phyloP scores from a whole-genome alignment of 1,140 invertebrate species.

The Macrobrachium nipponense region DNA sequence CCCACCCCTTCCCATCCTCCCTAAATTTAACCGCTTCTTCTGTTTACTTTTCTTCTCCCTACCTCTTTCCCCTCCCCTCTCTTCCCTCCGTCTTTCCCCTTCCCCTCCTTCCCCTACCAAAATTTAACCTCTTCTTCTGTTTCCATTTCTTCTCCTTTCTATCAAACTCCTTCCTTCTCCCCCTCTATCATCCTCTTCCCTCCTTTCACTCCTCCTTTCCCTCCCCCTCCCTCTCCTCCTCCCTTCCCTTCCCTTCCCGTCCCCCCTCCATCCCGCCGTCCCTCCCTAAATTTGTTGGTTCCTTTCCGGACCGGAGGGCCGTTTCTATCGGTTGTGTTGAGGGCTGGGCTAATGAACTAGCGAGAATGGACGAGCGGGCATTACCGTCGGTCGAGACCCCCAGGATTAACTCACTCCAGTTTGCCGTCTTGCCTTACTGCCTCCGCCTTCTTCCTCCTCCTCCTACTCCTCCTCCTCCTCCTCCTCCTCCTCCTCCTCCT shows the following conservation, averaged over 20 bases:
- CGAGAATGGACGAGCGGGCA: slow-evolving; percentile 47
- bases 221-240: not conserved
- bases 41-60: no score
- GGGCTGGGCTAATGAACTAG: slow-evolving; percentile 40
- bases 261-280: not conserved
- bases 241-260: not conserved
- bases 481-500: no score
- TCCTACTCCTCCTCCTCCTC: no score
- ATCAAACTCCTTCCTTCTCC: not conserved
- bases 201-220: not conserved
- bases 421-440: not conserved
- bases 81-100: not conserved
- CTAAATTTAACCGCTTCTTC: not conserved
- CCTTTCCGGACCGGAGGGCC: not conserved
- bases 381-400: slow-evolving; percentile 18
- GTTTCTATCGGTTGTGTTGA: slow-evolving; percentile 11
- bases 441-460: not conserved
- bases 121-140: not conserved
- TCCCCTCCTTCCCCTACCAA: not conserved
- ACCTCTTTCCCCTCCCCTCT: no score
- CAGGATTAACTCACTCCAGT: slow-evolving; percentile 34
- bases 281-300: not conserved
- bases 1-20: not conserved
- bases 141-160: not conserved
- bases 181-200: no score